Base-by-base conservation (phyloP, 2,113 vertebrate genomes). In the Pycnonotus jocosus region DNA sequence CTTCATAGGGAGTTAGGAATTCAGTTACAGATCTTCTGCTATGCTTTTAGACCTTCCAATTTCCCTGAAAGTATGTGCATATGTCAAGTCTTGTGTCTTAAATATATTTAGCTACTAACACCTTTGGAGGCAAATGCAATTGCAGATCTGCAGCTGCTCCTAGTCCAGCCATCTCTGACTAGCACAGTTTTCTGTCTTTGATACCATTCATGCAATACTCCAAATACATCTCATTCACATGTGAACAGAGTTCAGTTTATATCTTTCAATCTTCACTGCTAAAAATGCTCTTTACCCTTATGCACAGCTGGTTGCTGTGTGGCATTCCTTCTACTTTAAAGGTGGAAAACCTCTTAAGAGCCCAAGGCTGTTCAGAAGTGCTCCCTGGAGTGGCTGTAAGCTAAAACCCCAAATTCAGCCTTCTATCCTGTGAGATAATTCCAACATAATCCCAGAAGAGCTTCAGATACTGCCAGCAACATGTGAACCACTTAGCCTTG, bases 371-470 rank as follows among this genome's bases (percentile, higher is more conserved):
- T 50, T 80, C 70, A 87, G 44, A 94, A 82, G 31, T 87, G 20
- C 54, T 94, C 57, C 85, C 82, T 88, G 33, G 54, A 37, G 50
- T 70, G 54, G 30, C 71, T 94, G 28, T 77, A 91, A 84, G 22
- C 11, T 93, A 91, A 95, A 94, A 9, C 12, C 30, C 79, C 54
- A 82, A 86, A 88, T 93, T 93, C 82, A 77, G 45, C 48, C 62
- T 69, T 80, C 58, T 73, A 86, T 82, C 42, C 54, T 92, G 54
- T 86, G 71, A 88, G 81, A 70, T 82, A 92, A 93, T 88, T 88
- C 79, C 62, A 58, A 5, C 35, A 77, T 80, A 93, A 93, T 86
- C 58, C 54, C 50, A 80, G 82, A 12, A 70, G 71, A 73, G 54
- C 80, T 94, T 60, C 45, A 48, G 54, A 87, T 87, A 69, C 65